phyloP scores from a whole-genome alignment of 2,113 vertebrate genomes.

The Brachypodius melanocephalos region DNA sequence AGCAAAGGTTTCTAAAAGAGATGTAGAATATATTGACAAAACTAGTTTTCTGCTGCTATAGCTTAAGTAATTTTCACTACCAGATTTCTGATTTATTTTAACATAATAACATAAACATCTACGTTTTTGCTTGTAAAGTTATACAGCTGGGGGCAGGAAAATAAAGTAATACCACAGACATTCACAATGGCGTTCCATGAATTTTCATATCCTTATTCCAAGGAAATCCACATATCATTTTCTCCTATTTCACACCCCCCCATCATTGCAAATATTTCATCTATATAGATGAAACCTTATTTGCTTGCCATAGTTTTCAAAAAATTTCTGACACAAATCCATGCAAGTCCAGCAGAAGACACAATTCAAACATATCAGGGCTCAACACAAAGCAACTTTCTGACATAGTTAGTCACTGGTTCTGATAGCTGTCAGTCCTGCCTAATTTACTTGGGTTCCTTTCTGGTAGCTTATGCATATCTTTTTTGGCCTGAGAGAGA shows the following conservation, averaged over 20 bases:
- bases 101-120: neutral
- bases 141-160: neutral
- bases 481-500: neutral
- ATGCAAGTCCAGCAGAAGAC: constrained; percentile 4
- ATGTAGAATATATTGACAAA: neutral
- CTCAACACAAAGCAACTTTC: neutral
- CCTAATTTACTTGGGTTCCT: constrained; percentile 20
- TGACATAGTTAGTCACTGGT: neutral
- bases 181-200: neutral
- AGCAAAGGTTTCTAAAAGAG: neutral
- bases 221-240: neutral
- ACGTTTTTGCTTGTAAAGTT: neutral
- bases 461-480: constrained; percentile 8
- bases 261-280: neutral
- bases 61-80: neutral
- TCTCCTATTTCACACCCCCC: neutral
- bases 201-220: neutral
- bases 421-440: neutral
- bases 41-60: neutral
- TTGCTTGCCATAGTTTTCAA: neutral
- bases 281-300: neutral
- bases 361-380: neutral
- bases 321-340: neutral
- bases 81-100: neutral
- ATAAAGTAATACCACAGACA: neutral